These are phyloP conservation scores for Xylocopa sonorina DNA, from an alignment of 1,140 invertebrate species.

Conservation along the genomic window DNA sequence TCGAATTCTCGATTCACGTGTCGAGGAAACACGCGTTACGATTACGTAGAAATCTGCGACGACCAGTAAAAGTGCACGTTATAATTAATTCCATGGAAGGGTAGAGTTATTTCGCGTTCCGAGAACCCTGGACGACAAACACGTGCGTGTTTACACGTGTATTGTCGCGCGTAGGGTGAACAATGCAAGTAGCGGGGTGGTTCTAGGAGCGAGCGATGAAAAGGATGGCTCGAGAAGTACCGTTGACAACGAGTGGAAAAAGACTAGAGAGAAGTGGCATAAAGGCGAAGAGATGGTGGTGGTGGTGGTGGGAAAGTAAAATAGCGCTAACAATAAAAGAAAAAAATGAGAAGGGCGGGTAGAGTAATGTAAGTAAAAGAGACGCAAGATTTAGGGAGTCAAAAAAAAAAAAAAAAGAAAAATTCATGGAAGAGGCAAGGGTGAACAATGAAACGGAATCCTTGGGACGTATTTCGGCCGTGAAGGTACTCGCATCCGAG, in stretches of 20 bases:
- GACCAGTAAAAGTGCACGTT: too few species aligned
- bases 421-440: conserved; percentile 46
- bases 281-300: not conserved
- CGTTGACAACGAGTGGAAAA: conserved; percentile 3
- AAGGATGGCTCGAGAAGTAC: conserved; percentile 36
- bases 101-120: not conserved
- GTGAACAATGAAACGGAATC: conserved; percentile 64
- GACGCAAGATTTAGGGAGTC: not conserved
- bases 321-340: not conserved
- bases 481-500: conserved; percentile 18
- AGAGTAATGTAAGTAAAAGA: conserved; percentile 6
- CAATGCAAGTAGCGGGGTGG: conserved; percentile 41
- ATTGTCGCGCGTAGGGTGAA: conserved; percentile 44
- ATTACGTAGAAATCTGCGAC: too few species aligned
- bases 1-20: too few species aligned
- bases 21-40: too few species aligned
- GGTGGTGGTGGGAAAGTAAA: not conserved
- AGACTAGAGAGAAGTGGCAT: too few species aligned
- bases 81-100: not conserved
- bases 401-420: too few species aligned
- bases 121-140: not conserved
- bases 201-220: conserved; percentile 57
- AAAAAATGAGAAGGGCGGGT: not conserved
- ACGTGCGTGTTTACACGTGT: not conserved
- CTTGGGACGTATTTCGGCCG: conserved; percentile 60